A percentile compares a stretch with the other conserved stretches of the same genome.
phyloP scores from a whole-genome alignment of 2,888 invertebrate genomes.

The Drosophila sordidula region DNA sequence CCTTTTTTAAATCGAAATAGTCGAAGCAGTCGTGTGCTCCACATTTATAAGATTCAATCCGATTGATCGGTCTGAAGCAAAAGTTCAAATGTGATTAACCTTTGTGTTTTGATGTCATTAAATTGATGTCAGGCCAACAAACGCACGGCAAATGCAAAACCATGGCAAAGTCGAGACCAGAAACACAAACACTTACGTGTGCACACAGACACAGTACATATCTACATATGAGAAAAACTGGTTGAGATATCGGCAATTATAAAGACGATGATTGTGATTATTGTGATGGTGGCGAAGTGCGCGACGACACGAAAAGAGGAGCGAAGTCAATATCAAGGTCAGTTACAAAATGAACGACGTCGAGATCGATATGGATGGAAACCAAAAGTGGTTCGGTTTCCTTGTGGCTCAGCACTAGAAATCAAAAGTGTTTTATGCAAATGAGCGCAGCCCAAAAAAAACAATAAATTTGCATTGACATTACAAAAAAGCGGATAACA shows the following conservation, averaged over 20 bases:
- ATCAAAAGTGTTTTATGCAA: slow-evolving; percentile 74
- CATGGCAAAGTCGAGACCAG: slow-evolving; percentile 31
- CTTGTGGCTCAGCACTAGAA: slow-evolving; percentile 47
- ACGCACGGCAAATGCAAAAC: slow-evolving; percentile 27
- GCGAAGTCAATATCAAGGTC: slow-evolving; percentile 77
- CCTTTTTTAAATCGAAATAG: background rate
- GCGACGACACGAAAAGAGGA: slow-evolving; percentile 14
- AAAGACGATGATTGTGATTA: slow-evolving; percentile 28
- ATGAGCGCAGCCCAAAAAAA: slow-evolving; percentile 47
- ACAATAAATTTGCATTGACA: slow-evolving; percentile 63
- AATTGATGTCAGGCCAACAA: slow-evolving; percentile 60
- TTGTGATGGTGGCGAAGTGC: slow-evolving; percentile 22
- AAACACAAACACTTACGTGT: slow-evolving; percentile 11
- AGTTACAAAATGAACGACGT: slow-evolving; percentile 67
- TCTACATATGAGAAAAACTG: slow-evolving; percentile 46
- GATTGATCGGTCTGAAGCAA: slow-evolving; percentile 3
- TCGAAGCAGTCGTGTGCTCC: slow-evolving; percentile 8
- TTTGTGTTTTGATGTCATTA: slow-evolving; percentile 67
- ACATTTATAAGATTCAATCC: background rate
- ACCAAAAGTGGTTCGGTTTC: slow-evolving; percentile 47
- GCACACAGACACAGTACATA: background rate
- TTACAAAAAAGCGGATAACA: slow-evolving; percentile 36
- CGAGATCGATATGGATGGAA: slow-evolving; percentile 36
- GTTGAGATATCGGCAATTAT: slow-evolving; percentile 54
- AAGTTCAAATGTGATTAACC: slow-evolving; percentile 80